These are phyloP conservation scores for Ceyx erithaca DNA, from an alignment of 2,797 vertebrate genomes.

Conservation along the genomic window DNA sequence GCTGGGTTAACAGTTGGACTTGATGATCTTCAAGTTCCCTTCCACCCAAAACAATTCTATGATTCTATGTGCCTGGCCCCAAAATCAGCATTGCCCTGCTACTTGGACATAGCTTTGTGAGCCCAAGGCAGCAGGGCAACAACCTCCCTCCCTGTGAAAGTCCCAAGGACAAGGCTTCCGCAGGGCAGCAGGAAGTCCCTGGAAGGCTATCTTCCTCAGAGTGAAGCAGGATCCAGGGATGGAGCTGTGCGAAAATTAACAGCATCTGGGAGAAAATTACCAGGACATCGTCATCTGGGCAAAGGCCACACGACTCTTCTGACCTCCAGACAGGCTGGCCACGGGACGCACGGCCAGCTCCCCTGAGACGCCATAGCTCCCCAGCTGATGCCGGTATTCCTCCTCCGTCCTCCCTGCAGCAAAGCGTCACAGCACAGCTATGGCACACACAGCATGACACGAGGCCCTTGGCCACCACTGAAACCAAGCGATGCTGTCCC, in stretches of 20 bases:
- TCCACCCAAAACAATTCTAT: not conserved
- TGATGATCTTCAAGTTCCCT: not conserved
- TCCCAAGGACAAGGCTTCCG: not conserved
- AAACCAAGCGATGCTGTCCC: not conserved
- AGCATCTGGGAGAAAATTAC: conserved; percentile 73
- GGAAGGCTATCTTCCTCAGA: accelerated
- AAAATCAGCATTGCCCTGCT: accelerated
- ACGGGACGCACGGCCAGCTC: conserved; percentile 91
- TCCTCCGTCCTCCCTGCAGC: conserved; percentile 89
- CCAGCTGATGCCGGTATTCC: conserved; percentile 95
- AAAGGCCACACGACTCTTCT: conserved; percentile 97
- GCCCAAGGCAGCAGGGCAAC: not conserved
- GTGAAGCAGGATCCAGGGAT: not conserved
- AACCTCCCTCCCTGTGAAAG: not conserved
- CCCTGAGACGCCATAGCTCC: conserved; percentile 92
- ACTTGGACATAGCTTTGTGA: not conserved
- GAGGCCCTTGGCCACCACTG: not conserved
- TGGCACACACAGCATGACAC: not conserved
- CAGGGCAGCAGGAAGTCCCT: not conserved
- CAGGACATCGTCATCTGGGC: conserved; percentile 98
- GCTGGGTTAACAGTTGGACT: not conserved
- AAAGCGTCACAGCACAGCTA: not conserved
- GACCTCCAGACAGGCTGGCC: conserved; percentile 93
- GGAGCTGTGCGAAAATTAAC: not conserved
- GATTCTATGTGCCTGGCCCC: not conserved